Evolutionary conservation across 2,888 invertebrate genomes (phyloP), one percentile per base, ranked within the genome.

Genomic region (Drosophila rubida): DNA sequence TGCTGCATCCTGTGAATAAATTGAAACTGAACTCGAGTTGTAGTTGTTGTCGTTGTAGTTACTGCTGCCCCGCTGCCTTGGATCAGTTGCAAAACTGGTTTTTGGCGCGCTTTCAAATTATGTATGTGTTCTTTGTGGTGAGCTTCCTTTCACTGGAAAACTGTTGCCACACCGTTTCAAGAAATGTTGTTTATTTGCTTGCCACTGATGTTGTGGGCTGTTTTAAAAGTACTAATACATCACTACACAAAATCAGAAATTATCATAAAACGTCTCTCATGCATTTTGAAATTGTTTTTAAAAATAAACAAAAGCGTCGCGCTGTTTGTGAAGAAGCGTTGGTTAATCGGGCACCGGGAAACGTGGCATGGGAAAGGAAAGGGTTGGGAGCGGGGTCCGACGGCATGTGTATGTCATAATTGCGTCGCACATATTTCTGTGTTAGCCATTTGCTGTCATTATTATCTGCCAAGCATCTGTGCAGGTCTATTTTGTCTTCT

Each of bases 41-140:
- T 46, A 35, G 32, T n/a, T n/a, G 32, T 32, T 32, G 32, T 32
- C n/a, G 32, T 32, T 32, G 32, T 32, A 32, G 32, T 32, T 11
- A 32, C 32, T 32, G 50, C 23, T 72, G 59, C 46, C 35, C 37
- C 58, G 55, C 59, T 75, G 65, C 48, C 48, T 51, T 65, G 46
- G 32, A 59, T 58, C 58, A 55, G 46, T 74, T 65, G 65, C 41
- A 55, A 74, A 84, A 85, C 87, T 70, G 59, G 81, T 82, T 82
- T 86, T 86, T 82, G 84, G 84, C 87, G 78, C 63, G 84, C 74
- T 86, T 75, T 65, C 63, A 73, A 55, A 61, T 4, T 53, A 51
- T 60, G 30, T 60, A 6, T 48, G 42, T 62, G 61, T 45, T 42
- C 16, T 39, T 37, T 42, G 51, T 53, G 60, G 69, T 50, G 19